Evolutionary conservation across 2,888 invertebrate species (phyloP).

Genomic region (Amphipyra berbera): DNA sequence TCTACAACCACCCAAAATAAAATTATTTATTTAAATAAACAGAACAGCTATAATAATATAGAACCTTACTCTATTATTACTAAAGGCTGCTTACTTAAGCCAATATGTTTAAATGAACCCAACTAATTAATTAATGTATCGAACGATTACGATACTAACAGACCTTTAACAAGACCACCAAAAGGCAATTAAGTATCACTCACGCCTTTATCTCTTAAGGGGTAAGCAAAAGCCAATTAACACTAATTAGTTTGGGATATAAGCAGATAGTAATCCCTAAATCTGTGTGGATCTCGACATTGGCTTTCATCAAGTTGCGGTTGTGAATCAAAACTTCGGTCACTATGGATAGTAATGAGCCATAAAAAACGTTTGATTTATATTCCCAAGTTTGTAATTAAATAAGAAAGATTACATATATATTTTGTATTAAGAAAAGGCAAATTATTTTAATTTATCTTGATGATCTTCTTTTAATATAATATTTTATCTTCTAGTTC

Average conservation of each 20-base stretch:
- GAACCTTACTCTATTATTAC: slow-evolving; percentile 7
- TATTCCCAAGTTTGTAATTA: slow-evolving; percentile 8
- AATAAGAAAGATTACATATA: too few species aligned
- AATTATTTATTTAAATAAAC: not conserved
- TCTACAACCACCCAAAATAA: not conserved
- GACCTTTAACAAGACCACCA: slow-evolving; percentile 25
- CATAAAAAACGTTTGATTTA: slow-evolving; percentile 16
- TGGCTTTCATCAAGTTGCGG: slow-evolving; percentile 39
- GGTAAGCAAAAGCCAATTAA: slow-evolving; percentile 59
- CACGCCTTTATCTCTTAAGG: slow-evolving; percentile 49
- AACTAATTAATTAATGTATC: slow-evolving; percentile 42
- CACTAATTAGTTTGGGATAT: slow-evolving; percentile 59
- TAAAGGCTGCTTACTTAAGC: slow-evolving; percentile 4
- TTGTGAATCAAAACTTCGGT: slow-evolving; percentile 36
- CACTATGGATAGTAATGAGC: not conserved
- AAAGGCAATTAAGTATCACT: slow-evolving; percentile 59
- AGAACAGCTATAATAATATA: not conserved
- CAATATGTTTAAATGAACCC: slow-evolving; percentile 31
- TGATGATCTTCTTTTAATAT: too few species aligned
- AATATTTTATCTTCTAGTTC: too few species aligned
- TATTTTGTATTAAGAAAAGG: slow-evolving; percentile 14
- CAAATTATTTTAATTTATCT: not conserved
- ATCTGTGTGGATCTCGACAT: slow-evolving; percentile 46
- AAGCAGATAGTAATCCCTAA: slow-evolving; percentile 54
- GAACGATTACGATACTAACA: slow-evolving; percentile 30